Base-by-base conservation (phyloP, 2,888 invertebrate species). In the Amphipyra tragopoginis region DNA sequence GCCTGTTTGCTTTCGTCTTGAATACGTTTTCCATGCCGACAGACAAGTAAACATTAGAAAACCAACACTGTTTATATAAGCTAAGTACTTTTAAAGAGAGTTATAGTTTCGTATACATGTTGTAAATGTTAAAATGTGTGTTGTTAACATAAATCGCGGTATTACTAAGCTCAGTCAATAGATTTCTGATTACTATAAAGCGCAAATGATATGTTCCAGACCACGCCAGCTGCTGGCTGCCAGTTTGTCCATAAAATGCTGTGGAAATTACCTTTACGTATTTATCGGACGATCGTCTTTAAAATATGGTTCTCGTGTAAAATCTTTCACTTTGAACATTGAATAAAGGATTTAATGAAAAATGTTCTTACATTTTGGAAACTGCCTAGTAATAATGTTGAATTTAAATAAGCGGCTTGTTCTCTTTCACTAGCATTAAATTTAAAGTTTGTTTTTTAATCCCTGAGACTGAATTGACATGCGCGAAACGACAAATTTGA, bases 1-100 rank as follows among this genome's bases (percentile, higher is more conserved):
- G 10, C 9, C 29, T 80, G 77, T 82, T 79, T 81, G 75, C 73
- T 75, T 74, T 77, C 66, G 72, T 82, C 76, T 84, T 59, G 68
- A 78, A 75, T 77, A 74, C 64, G 73, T 74, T 74, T 77, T 75
- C 65, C 71, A 65, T 64, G 71, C 75, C 75, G 84, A 82, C 81
- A 76, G 81, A 83, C 78, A 67, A 69, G 80, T 81, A 84, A 83
- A 86, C 76, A 80, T 65, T 63, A 70, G 65, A 75, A 72, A 72
- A 68, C 78, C 74, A 54, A 69, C 67, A 71, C 60, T 73, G 68
- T 76, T 79, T 79, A 65, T 34, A 50, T 56, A 59, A 51, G 49
- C 51, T 60, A 52, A 74, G 57, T 70, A 70, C 69, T 65, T 70
- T 29, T 70, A 56, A 39, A 79, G 74, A 79, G 74, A 77, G 61